Base-by-base conservation (phyloP, 2,113 vertebrate genomes). In the Leptobrachium leishanense region DNA sequence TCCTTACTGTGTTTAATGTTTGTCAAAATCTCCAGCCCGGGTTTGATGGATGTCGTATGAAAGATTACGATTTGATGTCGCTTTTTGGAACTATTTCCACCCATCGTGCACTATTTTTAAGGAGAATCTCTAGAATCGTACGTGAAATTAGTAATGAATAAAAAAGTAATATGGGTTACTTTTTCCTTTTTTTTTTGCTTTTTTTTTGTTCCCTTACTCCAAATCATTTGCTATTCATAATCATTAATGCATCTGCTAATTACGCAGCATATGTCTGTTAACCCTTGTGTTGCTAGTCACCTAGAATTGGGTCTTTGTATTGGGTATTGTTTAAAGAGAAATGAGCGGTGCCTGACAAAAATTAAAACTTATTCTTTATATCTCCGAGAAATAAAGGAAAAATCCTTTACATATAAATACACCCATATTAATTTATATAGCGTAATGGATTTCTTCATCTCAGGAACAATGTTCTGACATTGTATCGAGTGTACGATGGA, bases 1-100 rank as follows among this genome's bases (percentile, higher is more conserved):
- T 92, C 92, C 90, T 93, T 89, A 91, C 91, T 93, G 91, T 90
- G 94, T 94, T 95, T 94, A 94, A 93, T 95, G 94, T 94, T 95
- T 95, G 94, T 94, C 94, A 94, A 90, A 93, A 94, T 91, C 92
- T 92, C 90, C 91, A 93, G 92, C 89, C 90, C 88, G 20, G 88
- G 88, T 89, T 93, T 95, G 94, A 94, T 93, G 93, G 93, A 92
- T 94, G 92, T 90, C 87, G 89, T 88, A 91, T 84, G 91, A 92
- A 89, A 92, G 93, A 93, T 90, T 90, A 89, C 89, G 89, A 91
- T 93, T 93, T 91, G 91, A 92, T 90, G 89, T 90, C 88, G 88
- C 89, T 89, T 92, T 89, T 92, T 89, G 90, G 90, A 93, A 91
- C 89, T 86, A 90, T 92, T 92, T 90, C 88, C 85, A 88, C 90